Base-by-base conservation (phyloP, 2,888 invertebrate species). In the Saturnia pavonia region DNA sequence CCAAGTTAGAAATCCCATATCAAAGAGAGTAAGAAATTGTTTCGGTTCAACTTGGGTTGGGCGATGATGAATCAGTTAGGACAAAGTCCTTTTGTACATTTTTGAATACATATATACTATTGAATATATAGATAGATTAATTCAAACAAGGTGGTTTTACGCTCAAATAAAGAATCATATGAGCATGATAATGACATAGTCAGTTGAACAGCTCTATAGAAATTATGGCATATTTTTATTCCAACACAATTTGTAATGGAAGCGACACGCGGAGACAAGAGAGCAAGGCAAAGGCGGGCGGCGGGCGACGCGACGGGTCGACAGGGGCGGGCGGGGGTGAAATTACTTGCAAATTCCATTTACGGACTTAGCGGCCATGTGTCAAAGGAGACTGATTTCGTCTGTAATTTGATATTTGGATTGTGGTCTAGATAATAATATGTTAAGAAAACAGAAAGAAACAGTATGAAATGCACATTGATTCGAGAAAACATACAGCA, bases 331-430 rank as follows among this genome's bases (percentile, higher is more conserved):
- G 76, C 82, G 81, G 85, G 83, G 87, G 85, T 80, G 83, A 91
- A 92, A 94, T 94, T 94, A 94, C 92, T 93, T 93, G 92, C 92
- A 94, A 93, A 94, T 94, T 92, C 91, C 91, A 92, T 93, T 94
- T 94, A 90, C 91, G 84, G 88, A 92, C 86, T 90, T 88, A 82
- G 85, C 81, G 88, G 85, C 88, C 88, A 87, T 86, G 88, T 87
- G 85, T 85, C 88, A 87, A 87, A 89, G 90, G 90, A 88, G 88
- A 86, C 88, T 78, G 86, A 81, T 82, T 74, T 77, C 81, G 80
- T 79, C 78, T 80, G 74, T 74, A 74, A 75, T 78, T 79, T 73
- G 80, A 78, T 82, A 80, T 78, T 80, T 82, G 80, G 77, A 80
- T 75, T 81, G 76, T 79, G 78, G 77, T 77, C 76, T 74, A 73